These are phyloP conservation scores for Propithecus perrieri DNA, from an alignment of 2,797 vertebrate species.

Conservation along the genomic window DNA sequence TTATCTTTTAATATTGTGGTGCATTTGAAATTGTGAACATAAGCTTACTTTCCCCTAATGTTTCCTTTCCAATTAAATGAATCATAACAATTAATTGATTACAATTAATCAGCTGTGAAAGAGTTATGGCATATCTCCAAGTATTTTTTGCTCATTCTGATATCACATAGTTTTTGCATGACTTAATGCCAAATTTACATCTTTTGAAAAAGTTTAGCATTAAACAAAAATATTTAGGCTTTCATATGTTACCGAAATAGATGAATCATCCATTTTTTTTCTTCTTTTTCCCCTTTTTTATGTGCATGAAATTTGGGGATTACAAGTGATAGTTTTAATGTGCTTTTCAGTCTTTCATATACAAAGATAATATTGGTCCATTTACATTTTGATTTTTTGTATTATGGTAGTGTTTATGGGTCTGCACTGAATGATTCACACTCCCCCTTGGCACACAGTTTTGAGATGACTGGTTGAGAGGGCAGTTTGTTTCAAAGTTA, in stretches of 20 bases:
- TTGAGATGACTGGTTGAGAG: conserved; percentile 55
- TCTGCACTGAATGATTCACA: neutral
- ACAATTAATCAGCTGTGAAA: conserved; percentile 27
- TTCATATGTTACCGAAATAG: conserved; percentile 41
- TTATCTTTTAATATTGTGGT: conserved; percentile 54
- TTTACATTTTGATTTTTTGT: conserved; percentile 43
- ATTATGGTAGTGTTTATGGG: neutral
- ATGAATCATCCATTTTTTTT: conserved; percentile 22
- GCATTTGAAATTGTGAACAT: conserved; percentile 40
- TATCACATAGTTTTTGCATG: conserved; percentile 67
- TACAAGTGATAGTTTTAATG: conserved; percentile 7
- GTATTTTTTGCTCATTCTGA: conserved; percentile 59
- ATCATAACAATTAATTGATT: neutral
- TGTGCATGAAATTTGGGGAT: conserved; percentile 16
- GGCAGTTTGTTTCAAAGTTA: conserved; percentile 53
- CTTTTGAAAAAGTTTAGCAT: conserved; percentile 67
- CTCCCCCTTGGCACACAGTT: neutral
- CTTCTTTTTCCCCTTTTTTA: neutral
- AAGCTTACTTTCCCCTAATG: conserved; percentile 9
- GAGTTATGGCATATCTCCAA: conserved; percentile 44
- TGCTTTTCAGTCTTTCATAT: conserved; percentile 27
- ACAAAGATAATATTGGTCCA: neutral
- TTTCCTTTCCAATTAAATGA: conserved; percentile 59
- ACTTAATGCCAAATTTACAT: conserved; percentile 63
- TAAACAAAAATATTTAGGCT: conserved; percentile 65